Base-by-base conservation (phyloP, 2,888 invertebrate genomes). In the Micoletzkya japonica region DNA sequence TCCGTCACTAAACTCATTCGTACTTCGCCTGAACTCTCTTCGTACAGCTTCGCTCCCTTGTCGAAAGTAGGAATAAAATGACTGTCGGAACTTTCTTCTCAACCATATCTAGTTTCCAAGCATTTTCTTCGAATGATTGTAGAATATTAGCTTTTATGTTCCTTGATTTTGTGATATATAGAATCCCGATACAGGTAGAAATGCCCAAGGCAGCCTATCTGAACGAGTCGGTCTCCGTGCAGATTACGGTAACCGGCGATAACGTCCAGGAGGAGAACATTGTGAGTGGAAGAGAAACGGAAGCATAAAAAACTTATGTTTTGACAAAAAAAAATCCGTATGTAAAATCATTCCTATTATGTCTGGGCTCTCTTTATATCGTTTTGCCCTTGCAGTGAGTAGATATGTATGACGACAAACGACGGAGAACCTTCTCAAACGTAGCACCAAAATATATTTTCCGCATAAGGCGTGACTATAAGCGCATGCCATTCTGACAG, bases 201-300 rank as follows among this genome's bases (percentile, higher is more conserved):
- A 60, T 84, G 57, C 83, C 84, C 0, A 58, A 70, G 26, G 73
- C 78, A 56, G 81, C 81, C n/a, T 84, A 82, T 70, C 77, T 79
- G 17, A 84, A 84, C 70, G 83, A 84, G 66, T 80, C 82, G 4
- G 74, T 84, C n/a, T 74, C 78, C 34, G 79, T 78, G n/a, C 70
- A 76, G n/a, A 63, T 84, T 7, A 80, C 80, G 4, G 80, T 82
- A 4, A 74, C 75, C 24, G 77, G 75, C 17, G 72, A 76, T 0
- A 68, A 72, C 17, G 34, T 73, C 1, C 44, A 70, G 2, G 36
- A 59, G 34, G 70, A 68, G 50, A 26, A 30, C 0, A 67, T 70
- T 69, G 74, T 74, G 49, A n/a, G n/a, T n/a, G n/a, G n/a, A n/a
- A n/a, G n/a, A n/a, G 28, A 34, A 39, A 34, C 7, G 37, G 36